A percentile compares a stretch with the other conserved stretches of the same genome.
These are phyloP conservation scores for Microplitis manilae DNA, from an alignment of 2,888 invertebrate genomes.

Conservation along the genomic window DNA sequence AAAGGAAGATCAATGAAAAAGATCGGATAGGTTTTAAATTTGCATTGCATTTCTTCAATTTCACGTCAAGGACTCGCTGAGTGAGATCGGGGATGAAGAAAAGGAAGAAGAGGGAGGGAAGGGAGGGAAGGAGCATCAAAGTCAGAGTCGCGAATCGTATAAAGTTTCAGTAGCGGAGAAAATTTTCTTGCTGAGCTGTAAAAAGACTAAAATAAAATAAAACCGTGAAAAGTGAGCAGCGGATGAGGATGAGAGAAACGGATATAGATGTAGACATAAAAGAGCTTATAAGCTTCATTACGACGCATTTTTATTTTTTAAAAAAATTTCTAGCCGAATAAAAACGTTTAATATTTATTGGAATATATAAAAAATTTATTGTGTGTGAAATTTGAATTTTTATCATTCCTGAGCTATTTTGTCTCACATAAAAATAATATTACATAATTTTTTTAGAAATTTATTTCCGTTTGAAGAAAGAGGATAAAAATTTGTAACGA, in stretches of 20 bases:
- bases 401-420: no score
- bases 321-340: no score
- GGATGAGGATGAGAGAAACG: neutral
- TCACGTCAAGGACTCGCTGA: neutral
- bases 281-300: conserved; percentile 1
- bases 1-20: neutral
- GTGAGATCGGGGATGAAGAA: neutral
- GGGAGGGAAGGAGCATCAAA: neutral
- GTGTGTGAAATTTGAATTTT: no score
- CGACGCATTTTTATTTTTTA: neutral
- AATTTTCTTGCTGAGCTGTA: neutral
- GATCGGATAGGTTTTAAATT: neutral
- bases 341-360: no score
- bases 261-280: conserved; percentile 1
- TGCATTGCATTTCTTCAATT: conserved; percentile 1
- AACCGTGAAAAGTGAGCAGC: neutral
- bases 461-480: neutral
- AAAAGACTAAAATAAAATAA: neutral
- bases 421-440: no score
- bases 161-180: neutral
- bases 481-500: no score
- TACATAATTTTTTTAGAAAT: neutral
- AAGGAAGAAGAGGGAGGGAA: neutral
- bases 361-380: no score
- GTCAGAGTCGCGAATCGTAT: neutral